These are phyloP conservation scores for Mystacides longicornis DNA, from an alignment of 2,888 invertebrate species.

Conservation along the genomic window DNA sequence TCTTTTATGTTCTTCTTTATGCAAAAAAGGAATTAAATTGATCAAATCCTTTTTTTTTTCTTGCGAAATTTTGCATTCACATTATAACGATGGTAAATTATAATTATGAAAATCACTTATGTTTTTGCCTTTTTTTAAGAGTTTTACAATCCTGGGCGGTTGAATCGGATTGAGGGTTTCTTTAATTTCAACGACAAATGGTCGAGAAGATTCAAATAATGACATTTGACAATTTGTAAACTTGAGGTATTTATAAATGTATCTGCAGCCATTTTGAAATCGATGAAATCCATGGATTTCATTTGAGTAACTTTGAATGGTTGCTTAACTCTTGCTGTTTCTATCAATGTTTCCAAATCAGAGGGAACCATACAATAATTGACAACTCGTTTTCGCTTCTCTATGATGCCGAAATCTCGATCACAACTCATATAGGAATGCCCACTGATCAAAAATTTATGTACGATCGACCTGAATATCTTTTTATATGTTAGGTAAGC, in stretches of 20 bases:
- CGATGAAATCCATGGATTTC: slow-evolving; percentile 19
- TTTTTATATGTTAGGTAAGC: slow-evolving; percentile 7
- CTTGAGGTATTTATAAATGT: slow-evolving; percentile 21
- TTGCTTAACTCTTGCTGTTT: slow-evolving; percentile 18
- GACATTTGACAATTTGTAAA: slow-evolving; percentile 20
- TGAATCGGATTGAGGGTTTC: not conserved
- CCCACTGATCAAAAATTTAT: slow-evolving; percentile 24
- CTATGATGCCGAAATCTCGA: slow-evolving; percentile 25
- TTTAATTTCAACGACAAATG: not conserved
- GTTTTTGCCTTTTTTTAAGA: not conserved
- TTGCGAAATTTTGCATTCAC: not conserved
- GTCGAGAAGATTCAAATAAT: slow-evolving; percentile 7
- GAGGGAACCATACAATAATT: slow-evolving; percentile 21
- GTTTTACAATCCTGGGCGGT: not conserved
- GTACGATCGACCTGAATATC: slow-evolving; percentile 22
- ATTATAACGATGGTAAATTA: not conserved
- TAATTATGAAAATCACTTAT: not conserved
- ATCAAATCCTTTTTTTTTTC: slow-evolving; percentile 1
- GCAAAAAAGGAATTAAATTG: not conserved
- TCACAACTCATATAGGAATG: slow-evolving; percentile 25
- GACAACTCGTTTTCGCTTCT: slow-evolving; percentile 23
- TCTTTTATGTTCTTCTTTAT: not conserved
- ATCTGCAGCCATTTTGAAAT: slow-evolving; percentile 22
- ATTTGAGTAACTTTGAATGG: slow-evolving; percentile 20
- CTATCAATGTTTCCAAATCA: slow-evolving; percentile 21